phyloP scores from a whole-genome alignment of 2,113 vertebrate species.

The Pseudopipra pipra region DNA sequence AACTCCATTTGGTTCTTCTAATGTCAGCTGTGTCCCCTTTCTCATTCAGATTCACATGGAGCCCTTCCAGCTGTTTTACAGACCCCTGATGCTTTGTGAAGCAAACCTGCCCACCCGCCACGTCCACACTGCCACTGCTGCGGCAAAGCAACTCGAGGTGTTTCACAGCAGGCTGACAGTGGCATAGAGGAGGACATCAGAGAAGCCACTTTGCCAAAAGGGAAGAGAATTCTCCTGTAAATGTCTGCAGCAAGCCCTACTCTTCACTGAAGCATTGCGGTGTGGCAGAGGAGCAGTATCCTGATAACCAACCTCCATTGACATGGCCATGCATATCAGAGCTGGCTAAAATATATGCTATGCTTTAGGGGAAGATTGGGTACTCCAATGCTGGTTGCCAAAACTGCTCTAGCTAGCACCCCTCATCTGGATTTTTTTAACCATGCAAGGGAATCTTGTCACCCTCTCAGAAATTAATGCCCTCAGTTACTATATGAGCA shows the following conservation, averaged over 20 bases:
- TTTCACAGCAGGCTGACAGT: background rate
- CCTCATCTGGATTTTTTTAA: background rate
- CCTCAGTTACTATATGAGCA: background rate
- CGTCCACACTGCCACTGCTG: fast-evolving
- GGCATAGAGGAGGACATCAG: background rate
- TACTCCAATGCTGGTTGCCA: background rate
- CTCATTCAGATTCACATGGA: slow-evolving; percentile 6
- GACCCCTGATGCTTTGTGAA: background rate
- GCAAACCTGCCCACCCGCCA: background rate
- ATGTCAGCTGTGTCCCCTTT: background rate
- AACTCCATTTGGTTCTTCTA: slow-evolving; percentile 24
- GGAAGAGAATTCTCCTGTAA: background rate
- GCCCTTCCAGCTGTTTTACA: slow-evolving; percentile 17
- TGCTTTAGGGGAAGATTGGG: background rate
- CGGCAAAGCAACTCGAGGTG: background rate
- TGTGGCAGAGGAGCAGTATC: background rate
- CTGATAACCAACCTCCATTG: background rate
- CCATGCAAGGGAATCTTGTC: background rate
- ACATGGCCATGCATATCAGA: too few species aligned
- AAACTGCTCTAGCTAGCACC: background rate
- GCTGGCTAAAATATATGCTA: background rate
- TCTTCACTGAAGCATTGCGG: background rate
- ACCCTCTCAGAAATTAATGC: background rate
- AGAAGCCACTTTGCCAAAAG: background rate
- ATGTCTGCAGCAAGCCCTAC: background rate